Conservation (phyloP, 23 tunicate genomes). For the Ascidia mentula region DNA sequence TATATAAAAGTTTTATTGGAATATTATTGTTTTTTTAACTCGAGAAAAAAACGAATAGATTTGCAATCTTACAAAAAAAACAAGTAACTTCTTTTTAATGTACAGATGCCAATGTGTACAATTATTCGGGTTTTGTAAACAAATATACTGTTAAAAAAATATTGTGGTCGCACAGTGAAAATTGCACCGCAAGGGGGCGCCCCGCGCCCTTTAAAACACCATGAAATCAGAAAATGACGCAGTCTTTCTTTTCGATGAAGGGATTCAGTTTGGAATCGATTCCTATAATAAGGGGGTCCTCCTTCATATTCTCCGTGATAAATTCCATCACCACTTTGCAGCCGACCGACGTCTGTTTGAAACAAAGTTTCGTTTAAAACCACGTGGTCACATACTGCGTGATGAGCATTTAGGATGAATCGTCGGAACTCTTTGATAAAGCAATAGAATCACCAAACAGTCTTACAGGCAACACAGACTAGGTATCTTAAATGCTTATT, state of each 20-base stretch:
- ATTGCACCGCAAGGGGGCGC: background rate
- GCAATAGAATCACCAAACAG: no score
- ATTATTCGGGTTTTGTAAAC: background rate
- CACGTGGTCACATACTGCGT: no score
- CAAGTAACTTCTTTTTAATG: background rate
- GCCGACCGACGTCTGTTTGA: slow-evolving; percentile 65
- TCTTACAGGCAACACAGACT: no score
- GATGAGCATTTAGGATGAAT: no score
- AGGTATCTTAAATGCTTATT: no score
- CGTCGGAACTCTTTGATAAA: no score
- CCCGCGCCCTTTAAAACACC: background rate
- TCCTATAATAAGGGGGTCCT: slow-evolving; percentile 69
- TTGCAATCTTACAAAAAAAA: background rate
- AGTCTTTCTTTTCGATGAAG: slow-evolving; percentile 57
- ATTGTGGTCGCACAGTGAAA: background rate
- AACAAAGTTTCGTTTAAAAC: background rate
- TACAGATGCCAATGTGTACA: background rate
- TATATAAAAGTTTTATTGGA: no score
- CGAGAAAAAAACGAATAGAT: background rate
- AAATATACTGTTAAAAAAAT: background rate
- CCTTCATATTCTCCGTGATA: slow-evolving; percentile 27
- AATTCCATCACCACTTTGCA: slow-evolving; percentile 40
- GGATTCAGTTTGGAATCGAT: slow-evolving; percentile 73
- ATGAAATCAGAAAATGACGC: slow-evolving; percentile 24
- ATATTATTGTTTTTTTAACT: no score